Evolutionary conservation across 2,113 vertebrate species (phyloP), one percentile per base, ranked within the genome.

Genomic region (Syngnathus typhle): DNA sequence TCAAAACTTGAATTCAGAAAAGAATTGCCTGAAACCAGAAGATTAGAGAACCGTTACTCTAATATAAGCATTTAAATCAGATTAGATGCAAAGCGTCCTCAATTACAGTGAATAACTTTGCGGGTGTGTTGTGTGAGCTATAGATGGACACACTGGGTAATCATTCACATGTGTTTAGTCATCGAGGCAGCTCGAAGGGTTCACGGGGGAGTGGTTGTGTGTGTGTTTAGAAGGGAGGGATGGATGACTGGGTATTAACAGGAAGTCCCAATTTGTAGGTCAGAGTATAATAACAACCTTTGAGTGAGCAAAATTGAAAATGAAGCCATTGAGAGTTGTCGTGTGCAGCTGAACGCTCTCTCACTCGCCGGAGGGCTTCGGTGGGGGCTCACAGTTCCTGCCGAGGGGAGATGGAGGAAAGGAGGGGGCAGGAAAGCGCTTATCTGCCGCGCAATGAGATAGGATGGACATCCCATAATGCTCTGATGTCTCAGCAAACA

Each of bases 241-340:
- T 73, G 82, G 81, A 84, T 84, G 73, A 82, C 60, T 74, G 83
- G 82, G 77, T 86, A 81, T 86, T 82, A 87, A 79, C 86, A 87
- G 88, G 87, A 90, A 87, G 87, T 88, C 65, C 80, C 84, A 83
- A 86, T 87, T 88, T 90, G 87, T 88, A 88, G 87, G 83, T 88
- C 85, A 77, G 83, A 86, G 86, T 82, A 87, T 85, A 87, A 88
- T 83, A 87, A 87, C 87, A 80, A 85, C 75, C 83, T 88, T 82
- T 84, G 82, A 89, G 84, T 77, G 81, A 83, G 80, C 84, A 81
- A 62, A 86, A 88, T 85, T 86, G 86, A 89, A 87, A 87, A 84
- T 82, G 84, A 84, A 83, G 64, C 82, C 76, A 78, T 83, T 84
- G 88, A 85, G 85, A 23, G 75, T 81, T 68, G 87, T 83, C 71